Conservation (phyloP, 2,888 invertebrate genomes). For the Eledone cirrhosa region DNA sequence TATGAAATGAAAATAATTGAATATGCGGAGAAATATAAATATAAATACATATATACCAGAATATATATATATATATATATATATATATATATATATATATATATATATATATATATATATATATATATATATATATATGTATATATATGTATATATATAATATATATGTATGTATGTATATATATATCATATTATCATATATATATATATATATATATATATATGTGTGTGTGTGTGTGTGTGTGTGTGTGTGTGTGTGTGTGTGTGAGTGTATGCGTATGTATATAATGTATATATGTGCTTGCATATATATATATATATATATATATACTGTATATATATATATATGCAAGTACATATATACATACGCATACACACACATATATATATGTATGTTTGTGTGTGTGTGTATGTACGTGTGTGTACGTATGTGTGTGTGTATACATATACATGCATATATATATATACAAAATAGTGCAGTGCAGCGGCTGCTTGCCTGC, state of each 20-base stretch:
- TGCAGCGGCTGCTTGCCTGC: too few relatives aligned
- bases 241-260: neutral
- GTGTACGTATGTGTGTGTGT: too few relatives aligned
- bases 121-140: neutral
- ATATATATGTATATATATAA: neutral
- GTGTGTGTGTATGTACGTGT: too few relatives aligned
- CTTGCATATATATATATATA: neutral
- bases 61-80: neutral
- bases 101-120: neutral
- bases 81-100: neutral
- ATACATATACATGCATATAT: too few relatives aligned
- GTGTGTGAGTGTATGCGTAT: neutral
- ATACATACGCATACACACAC: neutral
- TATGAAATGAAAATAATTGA: too few relatives aligned
- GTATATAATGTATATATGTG: neutral
- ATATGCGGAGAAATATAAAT: too few relatives aligned
- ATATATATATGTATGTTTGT: too few relatives aligned
- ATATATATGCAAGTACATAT: neutral
- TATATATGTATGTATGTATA: neutral
- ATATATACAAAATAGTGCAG: too few relatives aligned
- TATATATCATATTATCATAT: neutral
- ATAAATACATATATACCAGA: too few relatives aligned
- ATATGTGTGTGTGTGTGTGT: neutral
- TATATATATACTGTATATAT: neutral
- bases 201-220: neutral